Base-by-base conservation (phyloP, 1,140 invertebrate species). In the Apis dorsata region DNA sequence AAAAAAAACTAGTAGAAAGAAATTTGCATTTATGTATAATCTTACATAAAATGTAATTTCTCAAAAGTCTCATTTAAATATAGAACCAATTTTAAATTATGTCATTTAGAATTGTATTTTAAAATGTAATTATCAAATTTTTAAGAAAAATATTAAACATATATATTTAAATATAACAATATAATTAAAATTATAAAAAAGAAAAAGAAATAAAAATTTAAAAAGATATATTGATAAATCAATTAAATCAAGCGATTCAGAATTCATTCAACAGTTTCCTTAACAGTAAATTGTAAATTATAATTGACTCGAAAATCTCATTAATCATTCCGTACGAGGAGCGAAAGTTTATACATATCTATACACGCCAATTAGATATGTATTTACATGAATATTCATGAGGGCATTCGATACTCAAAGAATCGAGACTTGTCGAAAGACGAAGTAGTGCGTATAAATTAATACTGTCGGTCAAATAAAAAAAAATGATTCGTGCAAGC, bases 301-400 rank as follows among this genome's bases (percentile, higher is more conserved):
- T 34, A 53, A 49, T 55, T n/a, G n/a, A 12, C 9, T 28, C 15
- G 78, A 71, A 63, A 79, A 62, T 62, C 57, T 73, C 69, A 73
- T 80, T 55, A 80, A 55, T 73, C 59, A 80, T 63, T 79, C 17
- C 9, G 11, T 60, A 63, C 17, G 44, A 15, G 53, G 55, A 79
- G 68, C 69, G 78, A 71, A 72, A 79, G 68, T 79, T n/a, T 15
- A 59, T 28, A 8, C 10, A 60, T 34, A 51, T 68, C 66, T 49
- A 49, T 21, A 21, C 11, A 21, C 15, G 12, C 15, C 53, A 55
- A 63, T 73, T 62, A 57, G 19, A 73, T n/a, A 73, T 19, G 21
- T 65, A 55, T 63, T 12, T 65, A 8, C 28, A 11, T 80, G 70
- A 74, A 80, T 80, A 65, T 80, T 80, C 70, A 74, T 73, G 44